Evolutionary conservation across 2,888 invertebrate genomes (phyloP).

Genomic region (Rhopalosiphum nymphaeae): DNA sequence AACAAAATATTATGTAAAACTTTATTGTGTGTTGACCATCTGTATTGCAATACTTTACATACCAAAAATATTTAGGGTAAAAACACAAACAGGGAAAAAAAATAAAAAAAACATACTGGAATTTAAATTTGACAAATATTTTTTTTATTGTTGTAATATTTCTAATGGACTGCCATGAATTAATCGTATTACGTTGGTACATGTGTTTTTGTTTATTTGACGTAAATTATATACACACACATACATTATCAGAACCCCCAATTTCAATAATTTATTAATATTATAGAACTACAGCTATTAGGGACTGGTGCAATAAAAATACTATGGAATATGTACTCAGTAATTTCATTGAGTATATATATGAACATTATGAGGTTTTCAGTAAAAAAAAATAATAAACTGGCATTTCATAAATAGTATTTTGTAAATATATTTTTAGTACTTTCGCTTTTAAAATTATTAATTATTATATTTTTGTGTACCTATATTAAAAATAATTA

Average conservation of each 20-base stretch:
- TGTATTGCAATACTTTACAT: slow-evolving; percentile 50
- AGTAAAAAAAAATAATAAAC: slow-evolving; percentile 1
- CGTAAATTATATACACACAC: slow-evolving; percentile 35
- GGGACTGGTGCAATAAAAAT: slow-evolving; percentile 41
- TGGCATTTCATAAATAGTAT: not conserved
- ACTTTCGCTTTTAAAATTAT: not conserved
- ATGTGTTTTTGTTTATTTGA: slow-evolving; percentile 63
- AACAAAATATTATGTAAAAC: slow-evolving; percentile 40
- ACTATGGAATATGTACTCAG: not conserved
- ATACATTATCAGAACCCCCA: slow-evolving; percentile 27
- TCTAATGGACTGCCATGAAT: slow-evolving; percentile 53
- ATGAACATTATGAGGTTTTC: slow-evolving; percentile 1
- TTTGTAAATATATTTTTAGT: slow-evolving; percentile 4
- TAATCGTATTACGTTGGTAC: slow-evolving; percentile 58
- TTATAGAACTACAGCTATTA: slow-evolving; percentile 46
- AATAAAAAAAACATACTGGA: slow-evolving; percentile 40
- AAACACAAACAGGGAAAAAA: slow-evolving; percentile 44
- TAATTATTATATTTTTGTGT: slow-evolving; percentile 15
- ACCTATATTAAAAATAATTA: not conserved
- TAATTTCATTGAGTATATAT: not conserved
- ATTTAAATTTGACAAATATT: slow-evolving; percentile 57
- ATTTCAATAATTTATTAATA: slow-evolving; percentile 55
- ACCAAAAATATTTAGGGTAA: slow-evolving; percentile 56
- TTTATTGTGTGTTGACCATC: slow-evolving; percentile 41
- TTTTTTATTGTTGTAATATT: slow-evolving; percentile 48